Percentiles rank a stretch among this genome's conserved stretches.
These are phyloP conservation scores for Struthidea cinerea DNA, from an alignment of 2,113 vertebrate species.

Conservation along the genomic window DNA sequence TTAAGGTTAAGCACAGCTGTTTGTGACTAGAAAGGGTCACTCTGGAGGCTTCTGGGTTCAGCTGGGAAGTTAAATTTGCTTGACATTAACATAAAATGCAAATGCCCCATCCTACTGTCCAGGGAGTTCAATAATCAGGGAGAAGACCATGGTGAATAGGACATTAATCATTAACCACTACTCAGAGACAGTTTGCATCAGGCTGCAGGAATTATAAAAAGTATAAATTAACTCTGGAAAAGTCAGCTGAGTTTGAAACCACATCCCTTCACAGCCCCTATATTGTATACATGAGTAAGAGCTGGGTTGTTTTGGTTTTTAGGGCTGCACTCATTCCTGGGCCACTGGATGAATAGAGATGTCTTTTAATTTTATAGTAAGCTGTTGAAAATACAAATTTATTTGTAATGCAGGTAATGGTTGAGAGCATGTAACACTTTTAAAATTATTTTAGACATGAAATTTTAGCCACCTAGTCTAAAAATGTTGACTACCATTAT, in stretches of 20 bases:
- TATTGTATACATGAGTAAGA: rapidly evolving
- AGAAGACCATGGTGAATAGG: neutral
- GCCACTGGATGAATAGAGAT: neutral
- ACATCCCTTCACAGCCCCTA: rapidly evolving
- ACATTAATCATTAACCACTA: neutral
- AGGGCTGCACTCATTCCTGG: neutral
- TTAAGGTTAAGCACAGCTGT: neutral
- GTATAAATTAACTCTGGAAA: neutral
- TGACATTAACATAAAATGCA: neutral
- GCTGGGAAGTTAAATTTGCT: neutral
- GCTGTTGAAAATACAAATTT: neutral
- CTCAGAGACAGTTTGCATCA: neutral
- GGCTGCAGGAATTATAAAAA: neutral
- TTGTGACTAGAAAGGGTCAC: neutral
- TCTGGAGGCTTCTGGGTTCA: neutral
- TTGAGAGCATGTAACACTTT: neutral
- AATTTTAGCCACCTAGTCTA: neutral
- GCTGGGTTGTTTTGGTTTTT: neutral
- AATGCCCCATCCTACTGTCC: neutral
- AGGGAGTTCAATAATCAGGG: neutral
- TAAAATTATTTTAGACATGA: neutral
- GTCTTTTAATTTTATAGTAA: neutral
- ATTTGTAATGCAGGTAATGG: neutral
- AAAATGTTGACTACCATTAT: neutral
- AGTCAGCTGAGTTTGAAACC: neutral